Evolutionary conservation across 2,797 vertebrate species (phyloP).

Genomic region (Mionectes olivaceus): DNA sequence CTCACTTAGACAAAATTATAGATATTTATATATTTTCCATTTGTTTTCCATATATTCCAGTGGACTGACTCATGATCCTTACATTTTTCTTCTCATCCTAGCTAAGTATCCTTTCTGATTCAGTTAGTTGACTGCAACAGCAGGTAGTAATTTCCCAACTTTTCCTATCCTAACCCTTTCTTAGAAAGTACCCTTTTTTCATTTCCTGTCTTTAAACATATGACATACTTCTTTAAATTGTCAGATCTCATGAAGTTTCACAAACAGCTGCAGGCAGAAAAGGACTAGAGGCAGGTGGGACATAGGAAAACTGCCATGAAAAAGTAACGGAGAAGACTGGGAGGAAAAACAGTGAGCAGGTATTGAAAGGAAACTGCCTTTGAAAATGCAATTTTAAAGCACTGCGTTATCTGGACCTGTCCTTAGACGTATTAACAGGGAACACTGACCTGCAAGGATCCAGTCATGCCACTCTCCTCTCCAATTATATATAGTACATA

Average conservation of each 20-base stretch:
- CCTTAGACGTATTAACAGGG: not conserved
- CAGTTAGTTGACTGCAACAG: not conserved
- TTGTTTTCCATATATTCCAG: not conserved
- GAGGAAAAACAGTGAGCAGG: not conserved
- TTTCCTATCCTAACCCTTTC: not conserved
- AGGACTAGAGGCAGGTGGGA: not conserved
- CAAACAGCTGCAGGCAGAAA: not conserved
- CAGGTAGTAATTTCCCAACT: not conserved
- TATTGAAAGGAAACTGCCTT: not conserved
- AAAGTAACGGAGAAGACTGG: not conserved
- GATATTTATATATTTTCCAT: not conserved
- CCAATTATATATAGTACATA: not conserved
- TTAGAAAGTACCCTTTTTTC: not conserved
- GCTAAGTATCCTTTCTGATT: not conserved
- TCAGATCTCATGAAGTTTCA: not conserved
- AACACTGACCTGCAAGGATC: not conserved
- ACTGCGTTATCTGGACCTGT: rapidly evolving
- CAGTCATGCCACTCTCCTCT: not conserved
- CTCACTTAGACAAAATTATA: rapidly evolving
- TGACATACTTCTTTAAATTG: not conserved
- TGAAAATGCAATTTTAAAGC: no score
- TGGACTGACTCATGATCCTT: not conserved
- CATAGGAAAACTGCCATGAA: not conserved
- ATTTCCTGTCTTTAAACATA: not conserved
- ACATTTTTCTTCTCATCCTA: not conserved